Evolutionary conservation across 2,888 invertebrate genomes (phyloP).

Genomic region (Gastracanthus pulcherrimus): DNA sequence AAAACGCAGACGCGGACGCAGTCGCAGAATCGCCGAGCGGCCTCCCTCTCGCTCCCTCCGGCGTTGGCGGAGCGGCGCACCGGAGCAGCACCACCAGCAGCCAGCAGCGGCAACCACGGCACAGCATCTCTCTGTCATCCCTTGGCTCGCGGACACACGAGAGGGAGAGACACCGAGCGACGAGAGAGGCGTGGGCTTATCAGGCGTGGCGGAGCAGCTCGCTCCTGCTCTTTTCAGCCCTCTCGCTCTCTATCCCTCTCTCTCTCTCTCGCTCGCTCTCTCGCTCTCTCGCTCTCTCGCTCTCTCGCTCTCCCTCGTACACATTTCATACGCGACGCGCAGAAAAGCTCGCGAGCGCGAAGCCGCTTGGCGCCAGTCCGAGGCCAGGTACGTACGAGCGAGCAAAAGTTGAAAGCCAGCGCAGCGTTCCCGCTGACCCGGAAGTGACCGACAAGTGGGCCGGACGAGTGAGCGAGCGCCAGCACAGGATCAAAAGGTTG

Average conservation of each 20-base stretch:
- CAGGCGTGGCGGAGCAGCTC: slow-evolving; percentile 56
- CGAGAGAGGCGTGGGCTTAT: slow-evolving; percentile 49
- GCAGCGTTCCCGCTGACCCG: not conserved
- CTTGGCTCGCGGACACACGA: slow-evolving; percentile 5
- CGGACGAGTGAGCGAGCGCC: not conserved
- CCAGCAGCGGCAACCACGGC: not conserved
- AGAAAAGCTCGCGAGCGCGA: not conserved
- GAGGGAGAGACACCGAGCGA: slow-evolving; percentile 13
- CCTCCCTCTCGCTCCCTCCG: not conserved
- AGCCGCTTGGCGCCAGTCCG: not conserved
- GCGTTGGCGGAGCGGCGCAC: not conserved
- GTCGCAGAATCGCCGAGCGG: slow-evolving; percentile 55
- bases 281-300: not conserved
- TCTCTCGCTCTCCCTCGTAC: not conserved
- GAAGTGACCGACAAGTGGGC: too few relatives aligned
- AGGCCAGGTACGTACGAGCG: not conserved
- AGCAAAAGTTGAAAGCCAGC: not conserved
- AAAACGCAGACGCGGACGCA: slow-evolving; percentile 61
- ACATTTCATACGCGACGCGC: not conserved
- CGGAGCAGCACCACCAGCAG: slow-evolving; percentile 2
- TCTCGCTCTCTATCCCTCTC: not conserved
- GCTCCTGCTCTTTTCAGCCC: too few relatives aligned
- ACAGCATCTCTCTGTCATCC: slow-evolving; percentile 30
- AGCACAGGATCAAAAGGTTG: slow-evolving; percentile 11
- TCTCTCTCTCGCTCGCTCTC: too few relatives aligned